Conservation (phyloP, 2,797 vertebrate species). For the Enteromius viviparus region DNA sequence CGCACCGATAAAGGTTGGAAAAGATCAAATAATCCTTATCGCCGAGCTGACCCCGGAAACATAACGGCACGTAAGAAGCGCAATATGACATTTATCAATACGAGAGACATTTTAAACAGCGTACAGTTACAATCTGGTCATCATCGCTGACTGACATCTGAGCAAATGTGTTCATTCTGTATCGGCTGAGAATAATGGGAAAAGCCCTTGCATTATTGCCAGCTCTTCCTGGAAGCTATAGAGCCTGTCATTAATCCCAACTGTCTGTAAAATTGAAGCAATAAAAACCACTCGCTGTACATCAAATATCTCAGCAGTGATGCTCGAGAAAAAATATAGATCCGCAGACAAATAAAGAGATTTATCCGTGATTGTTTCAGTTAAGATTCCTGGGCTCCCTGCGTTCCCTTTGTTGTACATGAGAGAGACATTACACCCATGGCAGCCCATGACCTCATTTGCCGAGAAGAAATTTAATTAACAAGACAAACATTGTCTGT, state of each 20-base stretch:
- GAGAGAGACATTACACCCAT: conserved; percentile 83
- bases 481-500: conserved; percentile 84
- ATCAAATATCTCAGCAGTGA: conserved; percentile 72
- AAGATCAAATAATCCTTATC: conserved; percentile 67
- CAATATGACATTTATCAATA: conserved; percentile 74
- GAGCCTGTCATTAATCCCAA: conserved; percentile 82
- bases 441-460: conserved; percentile 83
- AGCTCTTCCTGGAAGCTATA: conserved; percentile 75
- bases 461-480: conserved; percentile 85
- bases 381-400: conserved; percentile 76
- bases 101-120: conserved; percentile 72
- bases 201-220: conserved; percentile 76
- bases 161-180: conserved; percentile 75
- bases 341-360: conserved; percentile 78
- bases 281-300: conserved; percentile 78
- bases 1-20: conserved; percentile 53
- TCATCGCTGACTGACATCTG: conserved; percentile 71
- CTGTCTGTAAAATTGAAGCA: conserved; percentile 84
- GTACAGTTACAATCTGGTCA: conserved; percentile 73
- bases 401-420: conserved; percentile 81
- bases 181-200: conserved; percentile 72
- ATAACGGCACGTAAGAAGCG: conserved; percentile 66
- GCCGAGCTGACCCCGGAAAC: conserved; percentile 61
- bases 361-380: conserved; percentile 79
- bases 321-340: conserved; percentile 77